phyloP scores from a whole-genome alignment of 2,888 invertebrate species.

The Drosophila incognita region DNA sequence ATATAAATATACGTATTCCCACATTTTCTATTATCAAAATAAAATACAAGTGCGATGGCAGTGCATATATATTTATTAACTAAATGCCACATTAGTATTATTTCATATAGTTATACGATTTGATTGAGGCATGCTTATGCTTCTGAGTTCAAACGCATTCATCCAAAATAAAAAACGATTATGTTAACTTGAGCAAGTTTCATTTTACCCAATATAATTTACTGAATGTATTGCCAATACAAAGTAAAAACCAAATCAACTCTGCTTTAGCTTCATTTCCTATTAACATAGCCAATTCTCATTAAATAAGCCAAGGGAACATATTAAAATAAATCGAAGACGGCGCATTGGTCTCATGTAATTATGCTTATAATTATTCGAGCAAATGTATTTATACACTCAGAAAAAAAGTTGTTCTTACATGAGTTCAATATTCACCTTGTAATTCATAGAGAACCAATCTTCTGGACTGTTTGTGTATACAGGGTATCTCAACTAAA shows the following conservation, averaged over 20 bases:
- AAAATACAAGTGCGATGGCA: not conserved
- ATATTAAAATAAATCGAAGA: not conserved
- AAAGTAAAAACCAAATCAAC: not conserved
- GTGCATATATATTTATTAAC: not conserved
- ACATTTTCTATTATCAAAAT: too few species aligned
- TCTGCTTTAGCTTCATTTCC: not conserved
- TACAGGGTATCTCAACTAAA: not conserved
- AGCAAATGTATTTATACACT: not conserved
- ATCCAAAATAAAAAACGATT: not conserved
- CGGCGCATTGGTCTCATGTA: not conserved
- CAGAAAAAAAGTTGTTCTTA: not conserved
- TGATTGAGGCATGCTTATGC: not conserved
- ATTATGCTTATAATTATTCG: not conserved
- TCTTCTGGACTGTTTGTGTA: not conserved
- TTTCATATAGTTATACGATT: not conserved
- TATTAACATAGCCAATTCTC: not conserved
- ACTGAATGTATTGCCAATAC: not conserved
- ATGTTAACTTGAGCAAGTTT: not conserved
- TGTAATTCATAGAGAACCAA: not conserved
- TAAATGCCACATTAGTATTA: not conserved
- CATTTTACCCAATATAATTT: not conserved
- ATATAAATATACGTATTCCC: not conserved
- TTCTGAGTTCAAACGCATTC: not conserved
- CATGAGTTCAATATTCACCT: not conserved
- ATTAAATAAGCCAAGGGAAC: not conserved